Evolutionary conservation across 1,140 invertebrate species (phyloP).

Genomic region (Pseudoatta argentina): DNA sequence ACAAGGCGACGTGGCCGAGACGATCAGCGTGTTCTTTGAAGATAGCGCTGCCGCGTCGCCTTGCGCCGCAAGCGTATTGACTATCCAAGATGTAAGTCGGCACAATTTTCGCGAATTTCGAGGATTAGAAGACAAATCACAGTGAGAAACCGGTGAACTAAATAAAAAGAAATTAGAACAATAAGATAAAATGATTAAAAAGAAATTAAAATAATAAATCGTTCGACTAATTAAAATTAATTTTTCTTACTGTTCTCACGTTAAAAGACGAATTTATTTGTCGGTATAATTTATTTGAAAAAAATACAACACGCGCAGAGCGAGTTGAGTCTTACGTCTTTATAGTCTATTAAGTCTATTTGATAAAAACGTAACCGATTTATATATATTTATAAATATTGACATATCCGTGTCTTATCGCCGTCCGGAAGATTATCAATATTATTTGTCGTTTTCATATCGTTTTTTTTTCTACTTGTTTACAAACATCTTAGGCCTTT

Average conservation of each 20-base stretch:
- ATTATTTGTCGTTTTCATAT: too few species aligned
- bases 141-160: not conserved
- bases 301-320: not conserved
- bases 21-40: constrained; percentile 93
- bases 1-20: constrained; percentile 96
- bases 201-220: not conserved
- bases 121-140: not conserved
- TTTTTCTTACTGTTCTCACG: too few species aligned
- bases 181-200: too few species aligned
- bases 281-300: not conserved
- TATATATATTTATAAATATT: too few species aligned
- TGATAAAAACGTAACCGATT: too few species aligned
- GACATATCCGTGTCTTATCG: too few species aligned
- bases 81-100: constrained; percentile 89
- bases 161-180: not conserved
- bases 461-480: too few species aligned
- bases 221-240: too few species aligned
- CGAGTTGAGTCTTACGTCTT: not conserved
- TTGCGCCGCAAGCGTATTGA: constrained; percentile 90
- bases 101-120: not conserved
- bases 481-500: too few species aligned
- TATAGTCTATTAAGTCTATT: not conserved
- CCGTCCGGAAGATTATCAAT: too few species aligned
- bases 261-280: too few species aligned
- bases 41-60: constrained; percentile 88